A percentile compares a stretch with the other conserved stretches of the same genome.
These are phyloP conservation scores for Parnassius apollo DNA, from an alignment of 2,888 invertebrate genomes.

Conservation along the genomic window DNA sequence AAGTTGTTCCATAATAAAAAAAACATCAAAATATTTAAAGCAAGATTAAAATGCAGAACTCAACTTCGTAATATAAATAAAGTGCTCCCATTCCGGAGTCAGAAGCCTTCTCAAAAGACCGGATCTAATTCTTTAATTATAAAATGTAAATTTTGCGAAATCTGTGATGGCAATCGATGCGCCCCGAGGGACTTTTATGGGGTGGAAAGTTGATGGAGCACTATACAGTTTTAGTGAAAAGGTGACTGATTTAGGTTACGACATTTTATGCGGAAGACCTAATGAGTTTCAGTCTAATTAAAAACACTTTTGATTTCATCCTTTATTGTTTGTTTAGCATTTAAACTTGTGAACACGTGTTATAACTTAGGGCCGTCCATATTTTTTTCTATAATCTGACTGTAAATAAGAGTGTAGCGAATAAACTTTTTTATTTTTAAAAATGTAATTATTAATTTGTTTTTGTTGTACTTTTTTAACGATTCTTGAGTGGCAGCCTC, in stretches of 20 bases:
- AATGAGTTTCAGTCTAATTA: constrained; percentile 11
- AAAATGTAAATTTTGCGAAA: constrained; percentile 72
- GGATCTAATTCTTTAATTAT: constrained; percentile 75
- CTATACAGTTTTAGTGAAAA: constrained; percentile 29
- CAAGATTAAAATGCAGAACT: constrained; percentile 4
- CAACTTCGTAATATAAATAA: constrained; percentile 4
- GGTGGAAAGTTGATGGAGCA: constrained; percentile 67
- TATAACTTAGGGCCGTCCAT: too few relatives aligned
- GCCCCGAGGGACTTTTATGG: constrained; percentile 63
- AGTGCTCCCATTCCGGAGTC: constrained; percentile 1
- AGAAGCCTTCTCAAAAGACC: constrained; percentile 14
- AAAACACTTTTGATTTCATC: constrained; percentile 49
- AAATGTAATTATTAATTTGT: too few relatives aligned
- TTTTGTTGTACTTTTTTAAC: too few relatives aligned
- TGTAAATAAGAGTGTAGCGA: too few relatives aligned
- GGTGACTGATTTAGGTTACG: constrained; percentile 30
- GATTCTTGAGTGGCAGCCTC: too few relatives aligned
- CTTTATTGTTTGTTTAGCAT: neutral
- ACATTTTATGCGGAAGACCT: constrained; percentile 6
- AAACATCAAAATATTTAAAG: neutral
- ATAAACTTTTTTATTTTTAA: too few relatives aligned
- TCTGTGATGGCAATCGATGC: constrained; percentile 57
- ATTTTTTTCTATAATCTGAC: too few relatives aligned
- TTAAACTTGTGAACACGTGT: too few relatives aligned
- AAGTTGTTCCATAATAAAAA: neutral